Conservation (phyloP, 2,797 vertebrate species). For the Hoplostethus atlanticus region DNA sequence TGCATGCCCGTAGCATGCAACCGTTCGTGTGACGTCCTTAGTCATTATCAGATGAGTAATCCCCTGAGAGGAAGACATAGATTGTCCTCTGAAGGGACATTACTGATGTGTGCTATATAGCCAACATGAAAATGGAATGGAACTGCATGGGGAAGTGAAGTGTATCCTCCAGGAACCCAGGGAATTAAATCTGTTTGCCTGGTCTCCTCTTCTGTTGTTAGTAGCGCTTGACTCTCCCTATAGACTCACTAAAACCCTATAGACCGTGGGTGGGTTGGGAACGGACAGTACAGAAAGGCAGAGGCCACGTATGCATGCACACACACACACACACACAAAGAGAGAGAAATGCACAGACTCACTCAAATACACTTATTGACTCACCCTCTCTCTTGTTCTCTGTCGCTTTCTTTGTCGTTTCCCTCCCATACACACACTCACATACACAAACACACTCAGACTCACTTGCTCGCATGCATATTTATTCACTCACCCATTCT, state of each 20-base stretch:
- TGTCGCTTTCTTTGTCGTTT: not conserved
- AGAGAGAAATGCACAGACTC: no score
- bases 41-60: conserved; percentile 49
- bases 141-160: conserved; percentile 23
- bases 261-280: no score
- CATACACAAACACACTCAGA: not conserved
- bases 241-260: no score
- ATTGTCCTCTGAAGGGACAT: conserved; percentile 45
- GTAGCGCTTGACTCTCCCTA: not conserved
- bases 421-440: not conserved
- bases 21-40: conserved; percentile 28
- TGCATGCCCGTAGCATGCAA: not conserved
- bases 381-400: no score
- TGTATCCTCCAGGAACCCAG: not conserved
- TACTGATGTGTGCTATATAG: conserved; percentile 13
- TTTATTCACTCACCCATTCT: not conserved
- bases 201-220: conserved; percentile 22
- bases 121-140: not conserved
- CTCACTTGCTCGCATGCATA: no score
- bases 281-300: no score
- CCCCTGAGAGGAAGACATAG: conserved; percentile 7
- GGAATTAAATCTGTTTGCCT: conserved; percentile 24
- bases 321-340: not conserved
- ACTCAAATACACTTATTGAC: no score
- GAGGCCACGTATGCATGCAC: not conserved